Conservation (phyloP, 2,113 vertebrate species). For the Bostrychus sinensis region DNA sequence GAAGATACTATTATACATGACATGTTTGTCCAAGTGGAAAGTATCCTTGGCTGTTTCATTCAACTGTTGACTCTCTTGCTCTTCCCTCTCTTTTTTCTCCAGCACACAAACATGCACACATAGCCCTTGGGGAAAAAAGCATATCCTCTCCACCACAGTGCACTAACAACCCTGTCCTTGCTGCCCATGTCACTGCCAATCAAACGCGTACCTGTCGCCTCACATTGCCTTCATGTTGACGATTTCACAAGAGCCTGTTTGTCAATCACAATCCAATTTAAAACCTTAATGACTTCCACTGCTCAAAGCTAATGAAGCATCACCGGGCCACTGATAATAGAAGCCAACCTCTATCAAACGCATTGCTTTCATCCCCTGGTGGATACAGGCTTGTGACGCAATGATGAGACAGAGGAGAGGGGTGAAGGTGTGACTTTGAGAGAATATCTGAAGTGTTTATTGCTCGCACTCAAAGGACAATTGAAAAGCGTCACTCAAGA, state of each 20-base stretch:
- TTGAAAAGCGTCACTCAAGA: not conserved
- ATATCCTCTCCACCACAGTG: slow-evolving; percentile 32
- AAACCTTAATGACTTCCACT: slow-evolving; percentile 54
- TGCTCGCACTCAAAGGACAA: not conserved
- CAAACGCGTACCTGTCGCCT: slow-evolving; percentile 18
- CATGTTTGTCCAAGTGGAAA: slow-evolving; percentile 38
- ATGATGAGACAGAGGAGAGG: not conserved
- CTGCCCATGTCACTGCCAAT: slow-evolving; percentile 49
- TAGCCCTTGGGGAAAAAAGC: slow-evolving; percentile 33
- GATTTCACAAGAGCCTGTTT: slow-evolving; percentile 3
- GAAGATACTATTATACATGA: slow-evolving; percentile 25
- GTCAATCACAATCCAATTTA: slow-evolving; percentile 64
- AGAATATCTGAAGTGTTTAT: slow-evolving; percentile 1
- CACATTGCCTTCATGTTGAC: slow-evolving; percentile 13
- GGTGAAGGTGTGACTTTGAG: not conserved
- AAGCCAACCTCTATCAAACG: slow-evolving; percentile 27
- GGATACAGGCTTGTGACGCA: not conserved
- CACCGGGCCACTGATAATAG: slow-evolving; percentile 28
- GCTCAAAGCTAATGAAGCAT: slow-evolving; percentile 53
- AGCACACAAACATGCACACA: slow-evolving; percentile 20
- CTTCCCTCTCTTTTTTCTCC: slow-evolving; percentile 11
- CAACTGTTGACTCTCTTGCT: slow-evolving; percentile 25
- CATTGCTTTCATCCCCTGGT: slow-evolving; percentile 33
- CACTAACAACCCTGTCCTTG: slow-evolving; percentile 47
- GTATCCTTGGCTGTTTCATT: slow-evolving; percentile 25